A percentile compares a stretch with the other conserved stretches of the same genome.
Conservation (phyloP, 2,797 vertebrate genomes). For the Syndactyla subalaris region DNA sequence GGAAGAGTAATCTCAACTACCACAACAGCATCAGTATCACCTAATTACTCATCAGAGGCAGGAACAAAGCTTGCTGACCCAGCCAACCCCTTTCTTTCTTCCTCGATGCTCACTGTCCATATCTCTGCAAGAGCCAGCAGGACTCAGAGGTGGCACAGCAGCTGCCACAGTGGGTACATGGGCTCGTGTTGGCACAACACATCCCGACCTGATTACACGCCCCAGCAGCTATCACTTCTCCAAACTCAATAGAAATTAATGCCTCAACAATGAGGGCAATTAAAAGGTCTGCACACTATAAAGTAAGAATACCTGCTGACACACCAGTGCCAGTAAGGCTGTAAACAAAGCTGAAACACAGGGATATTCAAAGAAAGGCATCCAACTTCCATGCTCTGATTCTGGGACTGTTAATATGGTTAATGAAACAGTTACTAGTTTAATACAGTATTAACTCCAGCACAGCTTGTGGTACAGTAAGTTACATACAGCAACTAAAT, state of each 20-base stretch:
- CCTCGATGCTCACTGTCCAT: background rate
- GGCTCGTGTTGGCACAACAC: background rate
- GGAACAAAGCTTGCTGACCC: conserved; percentile 28
- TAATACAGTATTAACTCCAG: background rate
- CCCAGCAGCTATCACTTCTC: conserved; percentile 45
- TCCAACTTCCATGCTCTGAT: background rate
- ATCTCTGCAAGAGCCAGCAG: background rate
- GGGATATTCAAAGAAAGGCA: background rate
- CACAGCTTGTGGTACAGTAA: background rate
- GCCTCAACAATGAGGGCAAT: conserved; percentile 70
- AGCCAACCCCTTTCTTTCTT: background rate
- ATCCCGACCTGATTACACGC: conserved; percentile 61
- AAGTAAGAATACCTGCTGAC: conserved; percentile 14
- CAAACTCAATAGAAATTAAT: conserved; percentile 52
- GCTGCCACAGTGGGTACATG: background rate
- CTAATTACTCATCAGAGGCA: conserved; percentile 1
- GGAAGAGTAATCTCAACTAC: background rate
- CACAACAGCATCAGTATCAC: background rate
- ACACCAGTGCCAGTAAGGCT: background rate
- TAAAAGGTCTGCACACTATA: conserved; percentile 48
- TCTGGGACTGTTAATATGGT: background rate
- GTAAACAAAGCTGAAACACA: background rate
- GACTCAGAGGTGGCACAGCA: conserved; percentile 15
- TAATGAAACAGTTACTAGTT: conserved; percentile 9
- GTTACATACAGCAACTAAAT: background rate